These are phyloP conservation scores for Drosophila tani DNA, from an alignment of 1,140 invertebrate species.

Conservation along the genomic window DNA sequence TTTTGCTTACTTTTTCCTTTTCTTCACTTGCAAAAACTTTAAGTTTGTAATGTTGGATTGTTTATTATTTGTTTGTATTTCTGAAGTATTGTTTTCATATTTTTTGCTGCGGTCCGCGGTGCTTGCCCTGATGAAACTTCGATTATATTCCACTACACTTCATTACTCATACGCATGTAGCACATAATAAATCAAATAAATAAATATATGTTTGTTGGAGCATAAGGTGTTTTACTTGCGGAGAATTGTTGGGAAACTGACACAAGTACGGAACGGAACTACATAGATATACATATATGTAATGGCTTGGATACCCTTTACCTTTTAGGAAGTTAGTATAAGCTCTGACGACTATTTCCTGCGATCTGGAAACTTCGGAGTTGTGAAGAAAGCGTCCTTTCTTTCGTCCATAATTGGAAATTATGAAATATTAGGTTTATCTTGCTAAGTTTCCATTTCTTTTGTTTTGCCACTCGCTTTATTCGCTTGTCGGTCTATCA, in stretches of 20 bases:
- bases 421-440: too few species aligned
- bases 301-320: too few species aligned
- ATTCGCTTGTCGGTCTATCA: too few species aligned
- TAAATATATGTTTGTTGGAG: slow-evolving; percentile 1
- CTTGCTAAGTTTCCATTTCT: too few species aligned
- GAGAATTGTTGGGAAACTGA: too few species aligned
- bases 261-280: neutral
- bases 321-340: too few species aligned
- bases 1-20: neutral
- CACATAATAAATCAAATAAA: slow-evolving; percentile 1
- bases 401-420: too few species aligned
- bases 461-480: too few species aligned
- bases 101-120: neutral
- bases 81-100: neutral
- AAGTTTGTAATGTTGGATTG: neutral
- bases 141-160: neutral
- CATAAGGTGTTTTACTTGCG: neutral
- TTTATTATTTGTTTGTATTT: neutral
- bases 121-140: neutral
- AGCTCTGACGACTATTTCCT: too few species aligned
- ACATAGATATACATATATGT: too few species aligned
- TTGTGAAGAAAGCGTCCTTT: too few species aligned
- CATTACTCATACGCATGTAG: neutral
- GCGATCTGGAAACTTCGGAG: too few species aligned
- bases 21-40: neutral